Conservation (phyloP, 1,140 invertebrate species). For the Drosophila gunungcola region DNA sequence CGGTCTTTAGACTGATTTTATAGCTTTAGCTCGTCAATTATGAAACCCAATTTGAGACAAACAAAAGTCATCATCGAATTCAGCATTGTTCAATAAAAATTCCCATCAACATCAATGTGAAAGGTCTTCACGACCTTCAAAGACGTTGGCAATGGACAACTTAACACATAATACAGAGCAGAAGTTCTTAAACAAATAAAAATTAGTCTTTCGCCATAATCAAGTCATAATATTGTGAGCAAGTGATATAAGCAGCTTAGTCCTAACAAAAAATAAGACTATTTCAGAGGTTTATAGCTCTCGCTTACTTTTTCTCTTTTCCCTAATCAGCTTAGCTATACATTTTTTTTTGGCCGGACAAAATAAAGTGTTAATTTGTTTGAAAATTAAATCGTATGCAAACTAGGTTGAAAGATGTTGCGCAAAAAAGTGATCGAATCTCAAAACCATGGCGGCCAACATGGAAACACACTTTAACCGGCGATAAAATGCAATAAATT, state of each 20-base stretch:
- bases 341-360: constrained; percentile 22
- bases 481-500: constrained; percentile 78
- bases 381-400: constrained; percentile 51
- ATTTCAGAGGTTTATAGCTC: constrained; percentile 7
- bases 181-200: constrained; percentile 68
- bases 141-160: constrained; percentile 47
- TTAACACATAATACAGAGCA: constrained; percentile 82
- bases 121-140: constrained; percentile 69
- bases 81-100: constrained; percentile 46
- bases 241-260: constrained; percentile 50
- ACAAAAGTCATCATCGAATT: constrained; percentile 34
- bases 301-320: constrained; percentile 5
- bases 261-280: constrained; percentile 25
- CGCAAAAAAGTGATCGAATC: constrained; percentile 54
- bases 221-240: constrained; percentile 81
- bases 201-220: constrained; percentile 81
- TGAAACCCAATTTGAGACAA: constrained; percentile 21
- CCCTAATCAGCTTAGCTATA: constrained; percentile 47
- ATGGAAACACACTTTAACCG: constrained; percentile 74
- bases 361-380: constrained; percentile 80
- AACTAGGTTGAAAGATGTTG: constrained; percentile 36
- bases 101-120: constrained; percentile 60
- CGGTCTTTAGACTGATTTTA: constrained; percentile 23
- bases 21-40: constrained; percentile 36
- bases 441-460: constrained; percentile 43